phyloP scores from a whole-genome alignment of 2,888 invertebrate species.

The Pandemis cinnamomeana region DNA sequence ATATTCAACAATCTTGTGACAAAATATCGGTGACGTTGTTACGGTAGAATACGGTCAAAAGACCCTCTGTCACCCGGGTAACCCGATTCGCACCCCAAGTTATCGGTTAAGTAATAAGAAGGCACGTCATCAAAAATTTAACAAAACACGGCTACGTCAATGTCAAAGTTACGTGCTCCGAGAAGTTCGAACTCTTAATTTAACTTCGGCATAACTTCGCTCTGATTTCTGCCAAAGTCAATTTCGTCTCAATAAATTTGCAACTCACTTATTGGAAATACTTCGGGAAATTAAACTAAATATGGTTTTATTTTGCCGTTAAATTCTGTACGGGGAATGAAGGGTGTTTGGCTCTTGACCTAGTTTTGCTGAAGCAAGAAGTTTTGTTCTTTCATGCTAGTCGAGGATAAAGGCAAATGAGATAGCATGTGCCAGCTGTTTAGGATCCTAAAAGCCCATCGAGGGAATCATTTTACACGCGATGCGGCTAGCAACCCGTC shows the following conservation, averaged over 20 bases:
- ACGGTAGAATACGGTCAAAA: too few species aligned
- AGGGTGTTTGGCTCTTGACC: not conserved
- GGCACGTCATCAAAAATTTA: not conserved
- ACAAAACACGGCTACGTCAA: slow-evolving; percentile 5
- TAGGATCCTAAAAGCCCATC: too few species aligned
- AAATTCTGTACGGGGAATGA: not conserved
- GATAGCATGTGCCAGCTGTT: too few species aligned
- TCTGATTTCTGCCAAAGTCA: slow-evolving; percentile 11
- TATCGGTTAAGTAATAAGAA: not conserved
- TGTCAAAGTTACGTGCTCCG: not conserved
- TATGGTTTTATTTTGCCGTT: not conserved
- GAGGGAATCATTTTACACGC: too few species aligned
- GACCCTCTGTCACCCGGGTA: too few species aligned
- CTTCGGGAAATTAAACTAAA: not conserved
- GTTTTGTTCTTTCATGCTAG: too few species aligned
- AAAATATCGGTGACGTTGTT: too few species aligned
- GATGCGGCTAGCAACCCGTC: too few species aligned
- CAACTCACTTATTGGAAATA: slow-evolving; percentile 18
- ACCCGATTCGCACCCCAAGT: too few species aligned
- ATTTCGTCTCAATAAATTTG: slow-evolving; percentile 10
- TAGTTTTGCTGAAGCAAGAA: not conserved
- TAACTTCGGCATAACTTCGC: slow-evolving; percentile 25
- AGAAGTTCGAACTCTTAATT: slow-evolving; percentile 7
- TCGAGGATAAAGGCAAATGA: too few species aligned
- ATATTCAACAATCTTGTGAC: too few species aligned